Conservation (phyloP, 2,888 invertebrate species). For the Xylophagus ater region DNA sequence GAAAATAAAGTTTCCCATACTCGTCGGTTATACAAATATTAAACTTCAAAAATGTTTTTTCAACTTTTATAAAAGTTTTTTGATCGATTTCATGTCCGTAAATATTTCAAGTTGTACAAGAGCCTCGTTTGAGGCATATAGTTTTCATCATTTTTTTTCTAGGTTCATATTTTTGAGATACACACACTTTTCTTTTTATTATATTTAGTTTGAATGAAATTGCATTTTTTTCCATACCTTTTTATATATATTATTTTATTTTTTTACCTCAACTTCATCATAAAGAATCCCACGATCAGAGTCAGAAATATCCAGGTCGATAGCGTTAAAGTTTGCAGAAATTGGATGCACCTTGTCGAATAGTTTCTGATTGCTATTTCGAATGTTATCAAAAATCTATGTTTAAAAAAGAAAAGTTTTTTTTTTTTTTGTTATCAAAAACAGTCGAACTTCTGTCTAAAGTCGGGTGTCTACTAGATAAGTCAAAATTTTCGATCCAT, state of each 20-base stretch:
- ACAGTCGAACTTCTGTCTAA: too few species aligned
- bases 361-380: slow-evolving; percentile 37
- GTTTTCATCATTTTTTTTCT: too few species aligned
- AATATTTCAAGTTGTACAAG: slow-evolving; percentile 13
- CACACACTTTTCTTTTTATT: too few species aligned
- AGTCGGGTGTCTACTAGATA: too few species aligned
- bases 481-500: too few species aligned
- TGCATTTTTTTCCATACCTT: slow-evolving; percentile 2
- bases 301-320: slow-evolving; percentile 40
- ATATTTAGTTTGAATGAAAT: too few species aligned
- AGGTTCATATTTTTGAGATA: too few species aligned
- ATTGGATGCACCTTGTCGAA: slow-evolving; percentile 48
- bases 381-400: slow-evolving; percentile 47
- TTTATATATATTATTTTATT: not conserved
- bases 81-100: slow-evolving; percentile 13
- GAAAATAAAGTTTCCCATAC: too few species aligned
- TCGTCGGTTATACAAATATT: too few species aligned
- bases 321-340: slow-evolving; percentile 41
- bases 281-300: slow-evolving; percentile 38
- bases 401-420: slow-evolving; percentile 5
- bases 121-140: slow-evolving; percentile 9
- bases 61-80: slow-evolving; percentile 10
- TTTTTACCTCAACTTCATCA: slow-evolving; percentile 44
- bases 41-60: too few species aligned
- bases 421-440: too few species aligned